Evolutionary conservation across 1,140 invertebrate genomes (phyloP).

Genomic region (Venturia canescens): DNA sequence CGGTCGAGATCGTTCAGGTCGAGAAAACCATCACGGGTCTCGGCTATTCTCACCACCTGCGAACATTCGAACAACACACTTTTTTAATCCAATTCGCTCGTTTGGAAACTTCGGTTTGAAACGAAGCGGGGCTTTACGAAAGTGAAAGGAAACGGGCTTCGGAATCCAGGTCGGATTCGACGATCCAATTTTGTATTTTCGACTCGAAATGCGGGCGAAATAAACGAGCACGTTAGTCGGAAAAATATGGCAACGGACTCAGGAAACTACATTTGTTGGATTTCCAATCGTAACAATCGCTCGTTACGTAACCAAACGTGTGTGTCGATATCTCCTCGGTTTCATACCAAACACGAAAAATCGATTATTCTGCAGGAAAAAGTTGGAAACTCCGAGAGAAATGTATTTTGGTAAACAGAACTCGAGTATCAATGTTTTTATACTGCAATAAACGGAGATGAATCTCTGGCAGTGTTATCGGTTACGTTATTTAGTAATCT

Average conservation of each 20-base stretch:
- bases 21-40: constrained; percentile 87
- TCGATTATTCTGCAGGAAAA: no score
- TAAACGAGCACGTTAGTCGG: background rate
- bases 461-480: no score
- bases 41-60: constrained; percentile 86
- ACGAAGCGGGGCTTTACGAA: background rate
- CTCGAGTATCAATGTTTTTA: no score
- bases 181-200: background rate
- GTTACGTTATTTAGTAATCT: no score
- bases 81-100: background rate
- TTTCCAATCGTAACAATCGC: no score
- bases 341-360: no score
- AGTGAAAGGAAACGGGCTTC: background rate
- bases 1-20: constrained; percentile 87
- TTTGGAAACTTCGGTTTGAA: background rate
- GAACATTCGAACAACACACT: constrained; percentile 9
- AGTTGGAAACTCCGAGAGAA: no score
- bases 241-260: background rate
- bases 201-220: background rate
- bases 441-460: no score
- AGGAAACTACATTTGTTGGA: no score
- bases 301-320: no score
- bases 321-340: no score
- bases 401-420: no score
- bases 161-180: background rate